phyloP scores from a whole-genome alignment of 2,113 vertebrate species.

The Anser brachyrhynchus region DNA sequence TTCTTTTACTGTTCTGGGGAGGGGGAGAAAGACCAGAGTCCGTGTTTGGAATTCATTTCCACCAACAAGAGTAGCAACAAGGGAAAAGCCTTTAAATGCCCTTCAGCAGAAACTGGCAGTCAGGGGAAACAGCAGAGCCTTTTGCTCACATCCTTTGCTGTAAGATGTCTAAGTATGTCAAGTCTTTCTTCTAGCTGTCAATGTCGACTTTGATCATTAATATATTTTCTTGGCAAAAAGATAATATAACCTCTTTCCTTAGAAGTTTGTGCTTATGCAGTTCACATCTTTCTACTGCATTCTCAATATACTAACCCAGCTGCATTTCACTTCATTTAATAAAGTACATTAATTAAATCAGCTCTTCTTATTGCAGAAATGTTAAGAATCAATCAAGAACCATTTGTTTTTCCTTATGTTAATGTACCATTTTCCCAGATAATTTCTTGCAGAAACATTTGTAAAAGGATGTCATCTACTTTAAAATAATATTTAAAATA shows the following conservation, averaged over 20 bases:
- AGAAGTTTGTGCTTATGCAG: slow-evolving; percentile 50
- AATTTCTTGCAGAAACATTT: background rate
- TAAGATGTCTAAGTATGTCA: slow-evolving; percentile 52
- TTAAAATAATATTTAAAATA: slow-evolving; percentile 7
- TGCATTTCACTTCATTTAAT: background rate
- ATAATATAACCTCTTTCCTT: slow-evolving; percentile 47
- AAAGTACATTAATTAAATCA: background rate
- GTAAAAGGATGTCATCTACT: background rate
- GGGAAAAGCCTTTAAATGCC: slow-evolving; percentile 63
- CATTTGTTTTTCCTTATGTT: background rate
- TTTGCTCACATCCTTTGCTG: slow-evolving; percentile 53
- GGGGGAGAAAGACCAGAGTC: background rate
- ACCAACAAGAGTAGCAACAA: slow-evolving; percentile 9
- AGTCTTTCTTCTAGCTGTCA: slow-evolving; percentile 66
- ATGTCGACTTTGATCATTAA: slow-evolving; percentile 66
- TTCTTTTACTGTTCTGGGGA: slow-evolving; percentile 18
- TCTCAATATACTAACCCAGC: background rate
- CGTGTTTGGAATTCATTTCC: slow-evolving; percentile 26
- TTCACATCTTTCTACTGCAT: background rate
- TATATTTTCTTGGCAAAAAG: slow-evolving; percentile 53
- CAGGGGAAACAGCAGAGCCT: background rate
- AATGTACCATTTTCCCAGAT: background rate
- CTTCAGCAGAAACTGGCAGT: slow-evolving; percentile 47
- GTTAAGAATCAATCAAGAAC: background rate
- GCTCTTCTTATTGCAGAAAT: background rate